Evolutionary conservation across 2,888 invertebrate genomes (phyloP).

Genomic region (Deilephila porcellus): DNA sequence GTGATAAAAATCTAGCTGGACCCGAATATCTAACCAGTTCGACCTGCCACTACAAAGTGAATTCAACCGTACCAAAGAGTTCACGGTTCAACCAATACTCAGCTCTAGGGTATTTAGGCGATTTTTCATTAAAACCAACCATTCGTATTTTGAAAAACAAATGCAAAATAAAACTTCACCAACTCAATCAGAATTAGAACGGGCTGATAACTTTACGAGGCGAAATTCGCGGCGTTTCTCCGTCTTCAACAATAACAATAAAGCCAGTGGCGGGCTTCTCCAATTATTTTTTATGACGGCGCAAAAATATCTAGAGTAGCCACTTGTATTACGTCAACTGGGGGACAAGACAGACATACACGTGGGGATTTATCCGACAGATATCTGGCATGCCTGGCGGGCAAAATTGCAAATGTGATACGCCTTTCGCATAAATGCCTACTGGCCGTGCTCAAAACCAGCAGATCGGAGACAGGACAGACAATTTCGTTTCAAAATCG

Average conservation of each 20-base stretch:
- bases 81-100: no score
- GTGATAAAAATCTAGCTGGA: background rate
- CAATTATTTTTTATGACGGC: conserved; percentile 19
- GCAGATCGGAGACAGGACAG: no score
- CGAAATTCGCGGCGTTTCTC: background rate
- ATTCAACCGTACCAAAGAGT: no score
- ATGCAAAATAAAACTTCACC: background rate
- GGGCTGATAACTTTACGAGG: conserved; percentile 4
- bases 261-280: background rate
- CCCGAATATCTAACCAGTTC: no score
- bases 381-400: no score
- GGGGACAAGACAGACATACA: background rate
- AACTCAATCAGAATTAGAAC: conserved; percentile 10
- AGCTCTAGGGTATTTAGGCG: background rate
- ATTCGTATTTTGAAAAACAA: background rate
- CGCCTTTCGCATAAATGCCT: no score
- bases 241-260: background rate
- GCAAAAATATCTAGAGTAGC: background rate
- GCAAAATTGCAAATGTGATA: no score
- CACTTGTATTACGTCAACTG: background rate
- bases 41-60: no score
- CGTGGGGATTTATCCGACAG: no score
- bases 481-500: no score
- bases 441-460: no score
- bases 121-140: no score